phyloP scores from a whole-genome alignment of 35 echinoderm and acorn worm genomes.

The Acanthaster planci region DNA sequence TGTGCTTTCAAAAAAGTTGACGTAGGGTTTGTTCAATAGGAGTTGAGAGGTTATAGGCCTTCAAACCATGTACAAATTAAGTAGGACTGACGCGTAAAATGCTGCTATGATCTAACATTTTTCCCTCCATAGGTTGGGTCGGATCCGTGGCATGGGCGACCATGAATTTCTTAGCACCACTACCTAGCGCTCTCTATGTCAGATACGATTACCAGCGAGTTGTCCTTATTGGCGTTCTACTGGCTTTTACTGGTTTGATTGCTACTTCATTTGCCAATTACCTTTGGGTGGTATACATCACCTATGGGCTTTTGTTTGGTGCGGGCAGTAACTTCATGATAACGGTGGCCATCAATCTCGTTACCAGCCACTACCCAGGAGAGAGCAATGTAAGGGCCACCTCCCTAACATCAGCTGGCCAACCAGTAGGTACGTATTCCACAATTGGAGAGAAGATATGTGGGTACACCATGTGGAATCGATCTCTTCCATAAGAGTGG shows the following conservation, averaged over 20 bases:
- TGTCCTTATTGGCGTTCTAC: not conserved
- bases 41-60: no score
- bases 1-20: no score
- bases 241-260: not conserved
- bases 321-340: conserved; percentile 10
- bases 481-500: no score
- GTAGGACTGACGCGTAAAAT: no score
- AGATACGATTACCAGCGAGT: not conserved
- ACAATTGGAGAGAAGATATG: not conserved
- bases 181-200: conserved; percentile 7
- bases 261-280: not conserved
- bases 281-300: conserved; percentile 20
- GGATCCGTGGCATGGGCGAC: not conserved
- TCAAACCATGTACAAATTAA: no score
- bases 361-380: conserved; percentile 10
- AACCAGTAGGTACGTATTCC: conserved; percentile 2
- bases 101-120: not conserved
- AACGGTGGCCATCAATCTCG: not conserved
- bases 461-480: no score
- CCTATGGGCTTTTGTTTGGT: conserved; percentile 19
- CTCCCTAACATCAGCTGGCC: not conserved
- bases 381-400: conserved; percentile 12
- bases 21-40: no score
- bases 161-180: not conserved
- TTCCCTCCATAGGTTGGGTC: not conserved